Evolutionary conservation across 1,140 invertebrate species (phyloP), one percentile per base, ranked within the genome.

Genomic region (Pogonus chalceus): DNA sequence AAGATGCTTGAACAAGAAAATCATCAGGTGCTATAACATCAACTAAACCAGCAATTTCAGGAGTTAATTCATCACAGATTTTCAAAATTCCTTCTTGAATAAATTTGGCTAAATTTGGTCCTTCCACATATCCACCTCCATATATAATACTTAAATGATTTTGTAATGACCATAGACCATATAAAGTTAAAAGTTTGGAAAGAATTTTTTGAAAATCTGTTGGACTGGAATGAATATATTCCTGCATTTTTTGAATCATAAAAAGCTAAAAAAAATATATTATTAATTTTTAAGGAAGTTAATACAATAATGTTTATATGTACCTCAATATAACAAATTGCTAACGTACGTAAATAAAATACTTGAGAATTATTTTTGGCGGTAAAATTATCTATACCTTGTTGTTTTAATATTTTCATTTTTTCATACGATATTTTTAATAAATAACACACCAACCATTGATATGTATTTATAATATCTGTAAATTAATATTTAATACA

Each of bases 401-500:
- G 65, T 10, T 70, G 65, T 54, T 75, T 55, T 54, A 82, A 65
- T 1, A 73, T 53, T 56, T 84, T 69, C 37, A 88, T 73, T 61
- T 81, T 82, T 4, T 77, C 63, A 37, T 81, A 69, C 0, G 89
- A 90, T 53, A 79, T 74, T 56, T 84, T 72, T 22, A 93, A 66
- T 4, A 94, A 73, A 68, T 86, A 87, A 64, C 85, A 88, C 20
- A 91, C 71, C 3, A 96, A 71, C 91, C 92, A 96, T 68, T 87
- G 79, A 63, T 88, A 91, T 35, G 80, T 81, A 31, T 75, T 69
- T 0, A 89, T 66, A 52, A 90, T 76, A 68, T 85, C 85, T 88
- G 68, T 23, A 79, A 79, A 56, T 50, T 56, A 58, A 55, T 20
- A 52, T 37, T 56, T 49, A 58, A 58, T 53, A 43, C 20, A 21